Evolutionary conservation across 2,797 vertebrate species (phyloP).

Genomic region (Gobionotothen gibberifrons): DNA sequence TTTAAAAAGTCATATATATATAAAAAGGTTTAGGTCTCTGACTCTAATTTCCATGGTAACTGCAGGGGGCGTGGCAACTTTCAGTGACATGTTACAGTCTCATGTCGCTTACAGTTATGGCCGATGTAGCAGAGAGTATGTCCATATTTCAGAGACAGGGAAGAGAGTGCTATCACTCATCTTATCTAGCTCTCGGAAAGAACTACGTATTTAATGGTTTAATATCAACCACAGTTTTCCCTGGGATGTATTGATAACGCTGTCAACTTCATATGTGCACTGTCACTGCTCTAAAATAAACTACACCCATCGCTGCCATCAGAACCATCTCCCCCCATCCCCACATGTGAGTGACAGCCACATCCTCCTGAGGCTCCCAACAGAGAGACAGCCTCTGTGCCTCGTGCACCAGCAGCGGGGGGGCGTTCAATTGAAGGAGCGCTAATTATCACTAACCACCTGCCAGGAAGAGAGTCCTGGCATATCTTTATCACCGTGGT

Average conservation of each 20-base stretch:
- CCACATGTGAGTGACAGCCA: conserved; percentile 66
- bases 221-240: neutral
- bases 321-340: conserved; percentile 42
- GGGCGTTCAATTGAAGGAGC: conserved; percentile 62
- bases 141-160: too few species aligned
- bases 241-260: conserved; percentile 1
- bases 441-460: conserved; percentile 77
- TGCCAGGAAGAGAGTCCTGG: conserved; percentile 60
- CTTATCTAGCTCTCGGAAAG: neutral
- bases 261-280: conserved; percentile 43
- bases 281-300: conserved; percentile 12
- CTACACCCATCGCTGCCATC: conserved; percentile 43
- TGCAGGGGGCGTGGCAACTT: too few species aligned
- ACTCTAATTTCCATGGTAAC: too few species aligned
- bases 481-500: conserved; percentile 66
- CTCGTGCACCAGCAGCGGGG: conserved; percentile 71
- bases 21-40: too few species aligned
- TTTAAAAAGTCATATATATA: too few species aligned
- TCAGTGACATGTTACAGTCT: too few species aligned
- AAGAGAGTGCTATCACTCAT: too few species aligned
- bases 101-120: too few species aligned
- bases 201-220: neutral
- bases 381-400: conserved; percentile 64
- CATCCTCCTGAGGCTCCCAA: conserved; percentile 51
- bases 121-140: too few species aligned